Evolutionary conservation across 2,113 vertebrate species (phyloP).

Genomic region (Pungitius pungitius): DNA sequence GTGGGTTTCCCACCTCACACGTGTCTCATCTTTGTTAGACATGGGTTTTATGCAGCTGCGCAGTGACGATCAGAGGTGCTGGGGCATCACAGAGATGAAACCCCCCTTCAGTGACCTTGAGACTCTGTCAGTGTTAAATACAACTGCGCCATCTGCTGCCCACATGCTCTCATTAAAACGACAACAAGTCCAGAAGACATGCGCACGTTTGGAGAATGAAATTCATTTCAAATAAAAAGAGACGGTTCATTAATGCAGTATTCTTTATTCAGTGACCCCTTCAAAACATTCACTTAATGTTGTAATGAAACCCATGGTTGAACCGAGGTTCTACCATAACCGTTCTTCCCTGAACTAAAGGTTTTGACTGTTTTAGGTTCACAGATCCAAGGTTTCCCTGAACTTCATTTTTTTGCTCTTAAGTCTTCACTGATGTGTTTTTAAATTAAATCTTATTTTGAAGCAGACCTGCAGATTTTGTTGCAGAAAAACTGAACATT

Average conservation of each 20-base stretch:
- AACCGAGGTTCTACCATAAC: too few species aligned
- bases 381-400: too few species aligned
- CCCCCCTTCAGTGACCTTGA: constrained; percentile 71
- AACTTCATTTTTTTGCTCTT: too few species aligned
- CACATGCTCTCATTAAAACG: constrained; percentile 6
- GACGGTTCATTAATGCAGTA: background rate
- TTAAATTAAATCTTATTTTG: too few species aligned
- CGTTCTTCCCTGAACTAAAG: too few species aligned
- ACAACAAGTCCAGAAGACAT: background rate
- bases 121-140: constrained; percentile 19
- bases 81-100: constrained; percentile 28
- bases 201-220: background rate
- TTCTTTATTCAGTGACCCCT: background rate
- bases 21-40: background rate
- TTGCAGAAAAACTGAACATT: too few species aligned
- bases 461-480: too few species aligned
- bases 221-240: background rate
- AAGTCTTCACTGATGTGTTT: too few species aligned
- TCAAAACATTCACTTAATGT: background rate
- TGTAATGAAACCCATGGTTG: background rate
- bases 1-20: constrained; percentile 32
- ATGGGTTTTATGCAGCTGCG: constrained; percentile 31
- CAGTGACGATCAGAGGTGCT: constrained; percentile 30
- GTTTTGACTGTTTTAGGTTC: too few species aligned
- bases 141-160: constrained; percentile 72